Percentiles rank a stretch among this genome's conserved stretches.
phyloP scores from a whole-genome alignment of 2,113 vertebrate species.

The Rutilus rutilus region DNA sequence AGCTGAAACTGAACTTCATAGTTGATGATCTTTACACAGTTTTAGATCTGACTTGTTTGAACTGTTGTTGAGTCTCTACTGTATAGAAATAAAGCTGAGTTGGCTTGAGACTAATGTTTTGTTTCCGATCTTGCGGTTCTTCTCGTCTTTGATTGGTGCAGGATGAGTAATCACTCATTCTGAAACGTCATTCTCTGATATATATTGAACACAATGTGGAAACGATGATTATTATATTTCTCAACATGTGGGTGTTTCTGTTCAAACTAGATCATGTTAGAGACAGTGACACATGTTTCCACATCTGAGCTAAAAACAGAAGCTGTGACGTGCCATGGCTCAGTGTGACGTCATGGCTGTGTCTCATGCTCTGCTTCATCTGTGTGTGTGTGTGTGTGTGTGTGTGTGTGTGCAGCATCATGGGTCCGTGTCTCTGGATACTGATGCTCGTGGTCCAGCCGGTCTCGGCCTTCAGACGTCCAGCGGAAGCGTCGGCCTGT shows the following conservation, averaged over 20 bases:
- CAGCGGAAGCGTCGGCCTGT: slow-evolving; percentile 72
- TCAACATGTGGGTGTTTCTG: slow-evolving; percentile 53
- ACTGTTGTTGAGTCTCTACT: too few species aligned
- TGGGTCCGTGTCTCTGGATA: slow-evolving; percentile 80
- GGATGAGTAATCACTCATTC: background rate
- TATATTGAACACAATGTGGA: background rate
- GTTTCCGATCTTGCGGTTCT: background rate
- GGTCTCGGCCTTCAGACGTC: slow-evolving; percentile 66
- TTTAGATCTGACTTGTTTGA: too few species aligned
- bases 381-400: slow-evolving; percentile 6
- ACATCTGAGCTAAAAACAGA: background rate
- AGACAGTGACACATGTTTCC: slow-evolving; percentile 11
- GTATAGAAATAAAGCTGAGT: too few species aligned
- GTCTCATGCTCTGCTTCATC: slow-evolving; percentile 46
- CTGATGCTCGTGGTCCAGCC: slow-evolving; percentile 76
- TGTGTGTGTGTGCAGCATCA: slow-evolving; percentile 75
- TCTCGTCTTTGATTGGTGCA: background rate
- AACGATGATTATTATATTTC: slow-evolving; percentile 29
- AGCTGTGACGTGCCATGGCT: background rate
- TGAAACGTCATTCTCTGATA: slow-evolving; percentile 2
- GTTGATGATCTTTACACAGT: too few species aligned
- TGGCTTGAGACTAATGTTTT: background rate
- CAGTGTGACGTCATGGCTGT: background rate
- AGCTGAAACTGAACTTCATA: too few species aligned
- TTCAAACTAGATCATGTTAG: slow-evolving; percentile 22